Percentiles rank a stretch among this genome's conserved stretches.
Conservation (phyloP, 2,797 vertebrate species). For the Smutsia gigantea region DNA sequence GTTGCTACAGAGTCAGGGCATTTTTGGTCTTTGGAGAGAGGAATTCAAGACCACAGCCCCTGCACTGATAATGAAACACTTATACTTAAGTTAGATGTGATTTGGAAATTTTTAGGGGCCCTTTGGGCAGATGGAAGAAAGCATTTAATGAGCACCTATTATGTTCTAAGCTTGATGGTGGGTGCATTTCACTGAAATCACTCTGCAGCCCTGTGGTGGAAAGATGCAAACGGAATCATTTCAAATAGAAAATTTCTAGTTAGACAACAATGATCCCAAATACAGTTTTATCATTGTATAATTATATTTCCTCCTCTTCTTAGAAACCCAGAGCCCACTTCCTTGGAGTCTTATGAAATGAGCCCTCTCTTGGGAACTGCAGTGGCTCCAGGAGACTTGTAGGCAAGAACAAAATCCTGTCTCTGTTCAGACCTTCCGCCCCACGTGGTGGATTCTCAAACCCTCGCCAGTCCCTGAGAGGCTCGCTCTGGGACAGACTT, state of each 20-base stretch:
- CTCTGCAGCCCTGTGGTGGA: background rate
- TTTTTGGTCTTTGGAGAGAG: background rate
- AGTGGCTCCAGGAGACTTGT: background rate
- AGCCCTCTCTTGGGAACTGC: background rate
- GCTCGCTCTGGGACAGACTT: conserved; percentile 17
- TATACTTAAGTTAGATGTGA: background rate
- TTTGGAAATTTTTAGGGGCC: background rate
- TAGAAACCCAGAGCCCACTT: background rate
- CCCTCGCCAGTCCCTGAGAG: background rate
- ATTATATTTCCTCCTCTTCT: background rate
- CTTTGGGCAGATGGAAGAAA: background rate
- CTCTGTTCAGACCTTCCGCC: background rate
- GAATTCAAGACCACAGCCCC: background rate
- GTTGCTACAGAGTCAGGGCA: background rate
- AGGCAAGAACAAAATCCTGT: background rate
- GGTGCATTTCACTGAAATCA: background rate
- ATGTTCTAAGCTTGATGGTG: background rate
- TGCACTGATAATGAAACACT: background rate
- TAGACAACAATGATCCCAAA: background rate
- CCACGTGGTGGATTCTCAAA: background rate
- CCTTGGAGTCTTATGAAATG: background rate
- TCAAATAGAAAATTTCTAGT: background rate
- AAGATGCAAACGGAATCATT: background rate
- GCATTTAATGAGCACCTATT: background rate
- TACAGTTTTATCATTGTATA: background rate